A percentile compares a stretch with the other conserved stretches of the same genome.
Evolutionary conservation across 1,140 invertebrate species (phyloP).

Genomic region (Lepidotrigona ventralis): DNA sequence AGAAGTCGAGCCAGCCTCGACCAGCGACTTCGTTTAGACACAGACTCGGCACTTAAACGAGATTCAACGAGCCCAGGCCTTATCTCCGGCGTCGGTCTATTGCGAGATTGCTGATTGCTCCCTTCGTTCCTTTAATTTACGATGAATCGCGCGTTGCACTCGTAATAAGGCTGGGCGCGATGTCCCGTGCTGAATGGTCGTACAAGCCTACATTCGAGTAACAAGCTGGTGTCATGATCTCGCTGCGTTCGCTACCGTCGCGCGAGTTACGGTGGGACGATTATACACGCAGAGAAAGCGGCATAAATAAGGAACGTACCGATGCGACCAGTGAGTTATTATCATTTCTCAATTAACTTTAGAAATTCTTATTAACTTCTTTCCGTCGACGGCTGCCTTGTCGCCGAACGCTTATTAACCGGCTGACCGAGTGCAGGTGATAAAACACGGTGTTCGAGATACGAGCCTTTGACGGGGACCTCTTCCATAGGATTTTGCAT

Average conservation of each 20-base stretch:
- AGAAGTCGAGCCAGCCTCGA: conserved; percentile 38
- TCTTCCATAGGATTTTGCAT: neutral
- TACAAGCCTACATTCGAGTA: conserved; percentile 36
- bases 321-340: conserved; percentile 47
- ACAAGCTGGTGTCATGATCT: conserved; percentile 53
- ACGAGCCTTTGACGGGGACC: conserved; percentile 14
- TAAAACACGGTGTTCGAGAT: conserved; percentile 14
- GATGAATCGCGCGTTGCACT: conserved; percentile 54
- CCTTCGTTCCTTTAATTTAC: conserved; percentile 71
- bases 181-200: conserved; percentile 50
- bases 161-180: conserved; percentile 52
- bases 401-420: conserved; percentile 28
- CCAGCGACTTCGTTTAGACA: neutral
- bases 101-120: conserved; percentile 67
- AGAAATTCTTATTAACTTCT: conserved; percentile 46
- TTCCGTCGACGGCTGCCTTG: neutral
- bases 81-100: conserved; percentile 62
- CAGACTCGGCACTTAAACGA: conserved; percentile 52
- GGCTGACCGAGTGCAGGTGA: neutral
- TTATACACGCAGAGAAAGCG: neutral
- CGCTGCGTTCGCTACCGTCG: conserved; percentile 27
- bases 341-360: conserved; percentile 42
- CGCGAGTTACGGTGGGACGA: conserved; percentile 38
- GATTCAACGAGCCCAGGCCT: conserved; percentile 57
- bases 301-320: conserved; percentile 19